These are phyloP conservation scores for Xylota segnis DNA, from an alignment of 2,888 invertebrate genomes.

Conservation along the genomic window DNA sequence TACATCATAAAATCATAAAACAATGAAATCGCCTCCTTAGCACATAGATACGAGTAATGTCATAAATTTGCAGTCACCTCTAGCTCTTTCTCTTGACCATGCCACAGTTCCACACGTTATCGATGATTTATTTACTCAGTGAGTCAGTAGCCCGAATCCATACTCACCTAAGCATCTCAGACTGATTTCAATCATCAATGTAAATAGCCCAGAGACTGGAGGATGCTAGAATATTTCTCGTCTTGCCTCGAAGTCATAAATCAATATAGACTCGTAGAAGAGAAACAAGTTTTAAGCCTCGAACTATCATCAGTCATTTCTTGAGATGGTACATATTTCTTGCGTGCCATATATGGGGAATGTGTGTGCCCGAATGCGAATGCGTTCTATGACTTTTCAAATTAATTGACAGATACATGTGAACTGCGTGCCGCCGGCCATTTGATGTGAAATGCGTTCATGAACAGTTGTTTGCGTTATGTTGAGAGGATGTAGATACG, in stretches of 20 bases:
- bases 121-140: neutral
- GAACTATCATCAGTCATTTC: slow-evolving; percentile 27
- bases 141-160: neutral
- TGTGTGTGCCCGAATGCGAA: slow-evolving; percentile 44
- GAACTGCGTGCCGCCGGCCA: neutral
- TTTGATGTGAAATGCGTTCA: slow-evolving; percentile 8
- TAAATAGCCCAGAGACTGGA: slow-evolving; percentile 43
- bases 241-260: slow-evolving; percentile 31
- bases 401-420: slow-evolving; percentile 50
- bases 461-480: neutral
- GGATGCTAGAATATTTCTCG: slow-evolving; percentile 6
- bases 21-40: neutral
- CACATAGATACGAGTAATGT: slow-evolving; percentile 4
- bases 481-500: neutral
- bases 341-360: slow-evolving; percentile 39
- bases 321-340: slow-evolving; percentile 39
- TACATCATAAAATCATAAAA: neutral
- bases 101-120: neutral
- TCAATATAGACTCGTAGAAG: neutral
- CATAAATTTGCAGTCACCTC: neutral
- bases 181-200: slow-evolving; percentile 47
- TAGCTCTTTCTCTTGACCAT: neutral
- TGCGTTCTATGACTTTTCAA: slow-evolving; percentile 49
- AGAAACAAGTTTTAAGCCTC: slow-evolving; percentile 1
- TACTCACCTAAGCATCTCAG: neutral